Base-by-base conservation (phyloP, 2,113 vertebrate genomes). In the Meleagris gallopavo region DNA sequence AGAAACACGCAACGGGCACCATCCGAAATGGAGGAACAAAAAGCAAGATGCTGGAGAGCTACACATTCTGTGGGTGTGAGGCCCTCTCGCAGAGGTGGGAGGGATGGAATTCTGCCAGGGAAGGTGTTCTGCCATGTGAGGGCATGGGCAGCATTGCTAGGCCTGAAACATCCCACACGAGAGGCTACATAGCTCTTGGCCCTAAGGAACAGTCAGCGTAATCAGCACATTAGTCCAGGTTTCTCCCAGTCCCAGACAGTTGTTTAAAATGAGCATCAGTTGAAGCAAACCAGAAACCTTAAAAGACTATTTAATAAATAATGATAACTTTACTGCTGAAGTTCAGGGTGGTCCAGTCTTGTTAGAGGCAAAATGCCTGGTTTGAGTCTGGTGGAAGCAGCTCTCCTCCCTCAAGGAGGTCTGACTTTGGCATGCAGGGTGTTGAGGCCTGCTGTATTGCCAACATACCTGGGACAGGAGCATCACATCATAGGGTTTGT, bases 221-320 rank as follows among this genome's bases (percentile, higher is more conserved):
- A 91, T 86, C 79, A 94, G 79, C 61, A 34, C 76, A 58, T 81
- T 86, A 84, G 83, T 29, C 57, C 91, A 95, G 69, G 91, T 81
- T 94, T 61, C 91, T 94, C 83, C 72, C 43, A 61, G 60, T 14
- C 48, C 22, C 29, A 77, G 83, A 86, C 71, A 93, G 88, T 74
- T 96, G 91, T 96, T 94, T 96, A 90, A 91, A 95, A 95, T 20
- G 55, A 93, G 46, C 54, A 84, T 81, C 52, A 90, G 40, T 46
- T 96, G 90, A 94, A 92, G 79, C 46, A 95, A 94, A 83, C 82
- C 90, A 95, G 89, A 94, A 94, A 81, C 84, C 69, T 78, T 79
- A 86, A 89, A 46, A 22, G 50, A 43, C 46, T 69, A 76, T 58
- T 92, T 93, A 85, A 88, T 82, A 94, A 91, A 71, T 91, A 83